A percentile compares a stretch with the other conserved stretches of the same genome.
phyloP scores from a whole-genome alignment of 2,888 invertebrate species.

The Barypeithes pellucidus region DNA sequence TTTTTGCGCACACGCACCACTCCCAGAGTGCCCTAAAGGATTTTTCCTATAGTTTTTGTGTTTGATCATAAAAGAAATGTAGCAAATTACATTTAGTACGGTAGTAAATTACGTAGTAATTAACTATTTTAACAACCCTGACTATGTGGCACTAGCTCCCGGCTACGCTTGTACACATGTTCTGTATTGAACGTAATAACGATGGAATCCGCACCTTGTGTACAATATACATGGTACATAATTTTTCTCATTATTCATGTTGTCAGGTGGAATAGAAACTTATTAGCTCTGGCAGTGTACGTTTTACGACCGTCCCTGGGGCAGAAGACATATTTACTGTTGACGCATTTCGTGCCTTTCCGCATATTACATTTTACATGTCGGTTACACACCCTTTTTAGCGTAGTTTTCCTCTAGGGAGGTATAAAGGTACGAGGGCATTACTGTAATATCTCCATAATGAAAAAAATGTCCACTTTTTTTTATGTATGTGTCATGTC shows the following conservation, averaged over 20 bases:
- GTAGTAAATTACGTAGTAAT: no score
- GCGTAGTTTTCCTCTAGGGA: neutral
- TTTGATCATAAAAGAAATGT: no score
- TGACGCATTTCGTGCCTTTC: neutral
- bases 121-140: no score
- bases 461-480: neutral
- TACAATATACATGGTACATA: neutral
- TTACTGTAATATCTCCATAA: neutral
- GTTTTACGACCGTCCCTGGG: constrained; percentile 5
- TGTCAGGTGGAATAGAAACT: neutral
- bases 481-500: no score
- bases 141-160: no score
- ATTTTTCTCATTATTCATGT: neutral
- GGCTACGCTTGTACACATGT: no score
- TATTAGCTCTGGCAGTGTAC: neutral
- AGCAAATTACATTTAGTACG: no score
- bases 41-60: no score
- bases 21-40: no score
- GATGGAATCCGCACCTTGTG: no score
- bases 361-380: constrained; percentile 5
- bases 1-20: no score
- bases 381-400: neutral
- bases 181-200: no score
- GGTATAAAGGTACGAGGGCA: neutral
- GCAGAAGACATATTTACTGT: constrained; percentile 13